Conservation (phyloP, 2,113 vertebrate genomes). For the Hucho hucho region DNA sequence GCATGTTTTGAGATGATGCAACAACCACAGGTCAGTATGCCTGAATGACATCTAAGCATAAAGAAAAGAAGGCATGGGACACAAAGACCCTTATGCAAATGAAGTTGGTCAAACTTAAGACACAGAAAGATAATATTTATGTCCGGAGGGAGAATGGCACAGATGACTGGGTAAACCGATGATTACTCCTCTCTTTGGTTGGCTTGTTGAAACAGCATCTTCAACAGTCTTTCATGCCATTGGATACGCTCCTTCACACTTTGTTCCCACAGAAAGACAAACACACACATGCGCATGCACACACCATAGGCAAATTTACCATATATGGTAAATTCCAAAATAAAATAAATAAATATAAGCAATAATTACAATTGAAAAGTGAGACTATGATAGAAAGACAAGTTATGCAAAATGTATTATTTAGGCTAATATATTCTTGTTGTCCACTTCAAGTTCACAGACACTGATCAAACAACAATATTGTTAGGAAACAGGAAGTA, state of each 20-base stretch:
- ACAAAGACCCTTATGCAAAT: neutral
- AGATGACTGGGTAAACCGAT: neutral
- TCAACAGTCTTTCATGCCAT: neutral
- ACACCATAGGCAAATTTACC: no score
- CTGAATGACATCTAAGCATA: neutral
- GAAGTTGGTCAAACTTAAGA: neutral
- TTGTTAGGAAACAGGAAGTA: no score
- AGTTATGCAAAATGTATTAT: no score
- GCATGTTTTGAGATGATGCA: neutral
- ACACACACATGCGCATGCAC: neutral
- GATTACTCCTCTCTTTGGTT: neutral
- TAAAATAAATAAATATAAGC: no score
- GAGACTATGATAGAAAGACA: no score
- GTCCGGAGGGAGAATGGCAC: neutral
- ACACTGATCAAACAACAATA: no score
- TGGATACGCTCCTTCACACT: no score
- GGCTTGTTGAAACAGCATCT: neutral
- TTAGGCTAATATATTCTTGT: no score
- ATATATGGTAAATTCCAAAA: no score
- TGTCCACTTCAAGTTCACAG: no score
- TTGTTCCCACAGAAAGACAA: no score
- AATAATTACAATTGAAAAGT: no score
- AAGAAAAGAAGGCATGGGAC: neutral
- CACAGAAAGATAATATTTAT: neutral
- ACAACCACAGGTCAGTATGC: neutral